Base-by-base conservation (phyloP, 2,113 vertebrate species). In the Melierax canorus region DNA sequence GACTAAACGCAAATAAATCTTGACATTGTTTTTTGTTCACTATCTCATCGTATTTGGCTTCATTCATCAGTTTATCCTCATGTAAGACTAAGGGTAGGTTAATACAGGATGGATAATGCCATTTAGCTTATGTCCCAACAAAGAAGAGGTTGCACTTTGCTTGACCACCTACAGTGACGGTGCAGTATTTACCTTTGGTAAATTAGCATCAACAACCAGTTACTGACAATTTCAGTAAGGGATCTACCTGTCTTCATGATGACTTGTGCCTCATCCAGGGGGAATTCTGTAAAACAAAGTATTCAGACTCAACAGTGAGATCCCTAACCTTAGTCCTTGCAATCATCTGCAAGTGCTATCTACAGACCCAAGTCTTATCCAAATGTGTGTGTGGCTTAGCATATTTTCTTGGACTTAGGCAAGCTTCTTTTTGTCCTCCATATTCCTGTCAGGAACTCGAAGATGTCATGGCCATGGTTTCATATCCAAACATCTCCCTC, bases 1-100 rank as follows among this genome's bases (percentile, higher is more conserved):
- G 91, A 96, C 74, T 94, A 82, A 96, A 95, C 2, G 0, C 89
- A 92, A 87, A 96, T 89, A 94, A 87, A 90, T 93, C 86, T 69
- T 88, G 84, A 90, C 91, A 86, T 83, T 59, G 73, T 66, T 87
- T 94, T 95, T 92, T 89, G 91, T 95, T 86, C 60, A 45, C 29
- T 69, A 43, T 85, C 69, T 94, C 90, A 73, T 75, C 18, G 7
- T 56, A 50, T 88, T 95, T 91, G 66, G 20, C 32, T 94, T 89
- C 58, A 78, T 84, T 95, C 83, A 53, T 58, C 62, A 17, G 30
- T 85, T 94, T 76, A 85, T 75, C 80, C 64, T 87, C 50, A 23
- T 30, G 50, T 75, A 86, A 69, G 56, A 39, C 76, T 63, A 74
- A 46, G 46, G 30, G 43, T 75, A 91, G 43, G 21, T 77, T 78